These are phyloP conservation scores for Neogobius melanostomus DNA, from an alignment of 2,113 vertebrate species.

Conservation along the genomic window DNA sequence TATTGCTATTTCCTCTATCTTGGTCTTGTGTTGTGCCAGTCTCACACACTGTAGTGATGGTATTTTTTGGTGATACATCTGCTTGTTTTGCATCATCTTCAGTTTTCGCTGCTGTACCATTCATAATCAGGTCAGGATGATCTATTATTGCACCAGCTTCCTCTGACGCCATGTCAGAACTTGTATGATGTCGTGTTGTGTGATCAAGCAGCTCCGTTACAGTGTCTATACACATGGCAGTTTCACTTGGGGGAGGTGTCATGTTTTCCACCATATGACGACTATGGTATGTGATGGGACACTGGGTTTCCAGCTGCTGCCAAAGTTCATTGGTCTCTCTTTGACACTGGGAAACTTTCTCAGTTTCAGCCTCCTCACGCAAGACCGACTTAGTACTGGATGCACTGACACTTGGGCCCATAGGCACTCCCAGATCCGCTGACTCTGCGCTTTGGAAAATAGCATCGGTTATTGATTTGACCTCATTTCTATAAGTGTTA, in stretches of 20 bases:
- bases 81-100: not conserved
- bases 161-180: not conserved
- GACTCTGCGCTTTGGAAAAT: slow-evolving; percentile 16
- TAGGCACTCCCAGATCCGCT: slow-evolving; percentile 33
- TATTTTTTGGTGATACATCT: slow-evolving; percentile 15
- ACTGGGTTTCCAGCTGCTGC: slow-evolving; percentile 49
- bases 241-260: not conserved
- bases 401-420: slow-evolving; percentile 44
- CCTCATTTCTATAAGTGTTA: slow-evolving; percentile 25
- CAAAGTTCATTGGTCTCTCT: slow-evolving; percentile 48
- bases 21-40: not conserved
- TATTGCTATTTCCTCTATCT: not conserved
- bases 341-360: slow-evolving; percentile 34
- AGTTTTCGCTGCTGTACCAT: slow-evolving; percentile 7
- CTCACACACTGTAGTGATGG: not conserved
- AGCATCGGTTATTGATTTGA: slow-evolving; percentile 23
- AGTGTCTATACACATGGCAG: slow-evolving; percentile 1
- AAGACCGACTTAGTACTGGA: slow-evolving; percentile 46
- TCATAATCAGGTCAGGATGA: not conserved
- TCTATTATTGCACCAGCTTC: not conserved
- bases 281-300: slow-evolving; percentile 23
- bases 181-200: not conserved
- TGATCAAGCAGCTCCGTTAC: not conserved
- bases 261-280: slow-evolving; percentile 12
- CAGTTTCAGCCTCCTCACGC: slow-evolving; percentile 37